These are phyloP conservation scores for Casuarius casuarius DNA, from an alignment of 2,113 vertebrate genomes.

Conservation along the genomic window DNA sequence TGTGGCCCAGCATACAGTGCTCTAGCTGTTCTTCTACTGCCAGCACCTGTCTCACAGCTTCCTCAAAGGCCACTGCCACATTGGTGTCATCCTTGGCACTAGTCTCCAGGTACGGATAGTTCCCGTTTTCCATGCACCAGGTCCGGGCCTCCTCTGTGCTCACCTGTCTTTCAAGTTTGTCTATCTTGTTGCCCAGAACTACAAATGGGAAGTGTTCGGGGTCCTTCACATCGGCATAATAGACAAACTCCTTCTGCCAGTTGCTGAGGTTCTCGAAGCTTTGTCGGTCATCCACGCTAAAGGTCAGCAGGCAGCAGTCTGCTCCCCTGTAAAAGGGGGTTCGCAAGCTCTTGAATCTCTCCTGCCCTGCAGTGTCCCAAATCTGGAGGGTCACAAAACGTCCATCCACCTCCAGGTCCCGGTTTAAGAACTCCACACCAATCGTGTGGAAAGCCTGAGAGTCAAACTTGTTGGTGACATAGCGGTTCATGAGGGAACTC, in stretches of 20 bases:
- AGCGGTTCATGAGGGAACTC: conserved; percentile 97
- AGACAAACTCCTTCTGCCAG: conserved; percentile 98
- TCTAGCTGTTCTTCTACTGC: conserved; percentile 92
- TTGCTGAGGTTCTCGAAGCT: conserved; percentile 94
- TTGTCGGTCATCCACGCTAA: conserved; percentile 93
- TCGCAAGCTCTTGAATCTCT: conserved; percentile 95
- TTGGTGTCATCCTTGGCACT: conserved; percentile 98
- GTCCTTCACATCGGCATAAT: conserved; percentile 92
- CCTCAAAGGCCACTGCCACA: conserved; percentile 93
- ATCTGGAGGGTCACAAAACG: conserved; percentile 96
- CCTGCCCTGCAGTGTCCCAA: conserved; percentile 97
- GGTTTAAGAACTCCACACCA: conserved; percentile 96
- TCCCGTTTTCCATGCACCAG: conserved; percentile 93
- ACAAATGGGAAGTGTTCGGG: conserved; percentile 94
- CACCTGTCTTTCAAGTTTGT: conserved; percentile 89
- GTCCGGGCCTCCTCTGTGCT: conserved; percentile 88
- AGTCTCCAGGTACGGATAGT: conserved; percentile 96
- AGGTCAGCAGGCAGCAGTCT: conserved; percentile 97
- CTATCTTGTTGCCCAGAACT: conserved; percentile 95
- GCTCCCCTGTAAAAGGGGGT: conserved; percentile 97
- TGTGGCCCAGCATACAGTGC: conserved; percentile 89
- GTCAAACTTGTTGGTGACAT: conserved; percentile 97
- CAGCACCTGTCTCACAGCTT: conserved; percentile 91
- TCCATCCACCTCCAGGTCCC: conserved; percentile 95
- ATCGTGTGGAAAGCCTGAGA: conserved; percentile 98